Evolutionary conservation across 2,113 vertebrate species (phyloP).

Genomic region (Noturus placidus): DNA sequence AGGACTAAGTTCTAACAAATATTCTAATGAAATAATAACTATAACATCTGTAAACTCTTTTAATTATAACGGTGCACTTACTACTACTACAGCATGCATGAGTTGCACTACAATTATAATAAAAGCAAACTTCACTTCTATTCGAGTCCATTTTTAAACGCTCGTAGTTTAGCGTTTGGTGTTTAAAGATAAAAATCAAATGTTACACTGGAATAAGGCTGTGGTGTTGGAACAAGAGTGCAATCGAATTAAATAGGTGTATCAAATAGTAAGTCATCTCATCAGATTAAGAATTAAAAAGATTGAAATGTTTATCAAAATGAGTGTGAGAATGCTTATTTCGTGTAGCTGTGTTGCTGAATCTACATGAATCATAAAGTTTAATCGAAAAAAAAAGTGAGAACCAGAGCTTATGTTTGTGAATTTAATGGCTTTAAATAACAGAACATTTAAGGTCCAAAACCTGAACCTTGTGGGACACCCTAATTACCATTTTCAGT

Average conservation of each 20-base stretch:
- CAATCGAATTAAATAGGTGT: neutral
- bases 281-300: neutral
- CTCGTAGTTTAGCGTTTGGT: no score
- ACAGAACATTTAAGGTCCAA: neutral
- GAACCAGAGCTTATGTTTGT: neutral
- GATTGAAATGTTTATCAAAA: neutral
- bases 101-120: no score
- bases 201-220: neutral
- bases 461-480: neutral
- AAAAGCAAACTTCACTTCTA: no score
- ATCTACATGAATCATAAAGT: neutral
- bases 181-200: no score
- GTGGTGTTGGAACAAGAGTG: no score
- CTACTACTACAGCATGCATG: no score
- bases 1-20: neutral
- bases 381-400: neutral
- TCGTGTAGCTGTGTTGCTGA: neutral
- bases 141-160: no score
- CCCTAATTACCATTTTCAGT: neutral
- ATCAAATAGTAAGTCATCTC: neutral
- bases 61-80: neutral
- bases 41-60: neutral
- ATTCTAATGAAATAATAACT: neutral
- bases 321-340: neutral
- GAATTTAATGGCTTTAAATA: neutral